Conservation (phyloP, 2,888 invertebrate genomes). For the Dastarcus helophoroides region DNA sequence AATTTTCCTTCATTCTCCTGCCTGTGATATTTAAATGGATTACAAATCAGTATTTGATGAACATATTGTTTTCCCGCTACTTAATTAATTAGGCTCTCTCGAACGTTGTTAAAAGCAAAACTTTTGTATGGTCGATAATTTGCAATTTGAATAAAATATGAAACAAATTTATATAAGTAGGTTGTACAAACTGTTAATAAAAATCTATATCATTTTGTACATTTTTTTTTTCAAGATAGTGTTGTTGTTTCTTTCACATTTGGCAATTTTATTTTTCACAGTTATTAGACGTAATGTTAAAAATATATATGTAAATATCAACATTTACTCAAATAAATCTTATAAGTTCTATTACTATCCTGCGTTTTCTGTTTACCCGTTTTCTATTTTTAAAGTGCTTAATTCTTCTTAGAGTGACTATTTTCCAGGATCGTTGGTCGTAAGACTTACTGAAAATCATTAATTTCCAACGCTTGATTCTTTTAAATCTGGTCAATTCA, state of each 20-base stretch:
- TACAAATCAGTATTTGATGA: conserved; percentile 29
- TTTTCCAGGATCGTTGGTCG: too few species aligned
- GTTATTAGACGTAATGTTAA: conserved; percentile 25
- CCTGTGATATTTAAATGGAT: conserved; percentile 29
- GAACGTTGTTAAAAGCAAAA: conserved; percentile 10
- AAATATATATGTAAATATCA: conserved; percentile 26
- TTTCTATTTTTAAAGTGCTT: too few species aligned
- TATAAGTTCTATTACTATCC: conserved; percentile 25
- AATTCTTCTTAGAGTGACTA: too few species aligned
- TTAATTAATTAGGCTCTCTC: conserved; percentile 12
- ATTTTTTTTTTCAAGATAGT: conserved; percentile 15
- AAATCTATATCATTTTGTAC: conserved; percentile 19
- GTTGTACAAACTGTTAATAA: conserved; percentile 17
- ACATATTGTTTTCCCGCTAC: conserved; percentile 10
- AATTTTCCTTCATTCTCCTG: conserved; percentile 28
- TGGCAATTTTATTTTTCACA: conserved; percentile 23
- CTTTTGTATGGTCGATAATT: not conserved
- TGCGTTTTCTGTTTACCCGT: conserved; percentile 2
- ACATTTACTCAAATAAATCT: conserved; percentile 29
- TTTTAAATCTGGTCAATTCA: too few species aligned
- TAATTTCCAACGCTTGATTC: too few species aligned
- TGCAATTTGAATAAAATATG: not conserved
- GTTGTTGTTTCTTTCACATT: conserved; percentile 12
- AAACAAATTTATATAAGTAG: conserved; percentile 9
- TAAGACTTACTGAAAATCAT: too few species aligned